Conservation (phyloP, 2,797 vertebrate species). For the Ispidina lecontei region DNA sequence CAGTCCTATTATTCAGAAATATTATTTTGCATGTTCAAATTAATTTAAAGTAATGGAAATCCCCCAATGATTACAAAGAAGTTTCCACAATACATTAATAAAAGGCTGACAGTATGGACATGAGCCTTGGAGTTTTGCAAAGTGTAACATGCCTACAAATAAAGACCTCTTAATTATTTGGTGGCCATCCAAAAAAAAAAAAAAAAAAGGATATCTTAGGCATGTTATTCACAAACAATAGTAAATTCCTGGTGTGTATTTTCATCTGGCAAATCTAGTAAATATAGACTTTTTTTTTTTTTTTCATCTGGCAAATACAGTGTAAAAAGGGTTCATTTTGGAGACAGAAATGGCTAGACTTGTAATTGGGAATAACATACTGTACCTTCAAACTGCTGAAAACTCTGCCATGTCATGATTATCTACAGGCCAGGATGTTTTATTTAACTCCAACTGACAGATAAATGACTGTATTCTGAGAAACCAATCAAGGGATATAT, state of each 20-base stretch:
- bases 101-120: background rate
- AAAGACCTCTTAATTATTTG: background rate
- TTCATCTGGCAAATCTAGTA: background rate
- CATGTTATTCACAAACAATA: background rate
- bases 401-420: background rate
- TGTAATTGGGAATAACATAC: constrained; percentile 21
- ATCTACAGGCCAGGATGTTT: background rate
- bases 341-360: background rate
- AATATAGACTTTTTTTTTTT: background rate
- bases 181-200: background rate
- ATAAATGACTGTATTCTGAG: background rate
- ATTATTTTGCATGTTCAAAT: background rate
- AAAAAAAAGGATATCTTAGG: background rate
- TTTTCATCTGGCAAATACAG: background rate
- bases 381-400: background rate
- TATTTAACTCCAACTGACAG: background rate
- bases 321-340: background rate
- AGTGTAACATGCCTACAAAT: background rate
- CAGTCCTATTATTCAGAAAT: background rate
- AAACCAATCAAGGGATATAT: background rate
- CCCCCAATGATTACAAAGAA: background rate
- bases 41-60: background rate
- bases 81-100: background rate
- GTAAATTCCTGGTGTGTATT: background rate
- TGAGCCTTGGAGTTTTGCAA: background rate